Evolutionary conservation across 1,140 invertebrate species (phyloP), one percentile per base, ranked within the genome.

Genomic region (Chionoecetes opilio): DNA sequence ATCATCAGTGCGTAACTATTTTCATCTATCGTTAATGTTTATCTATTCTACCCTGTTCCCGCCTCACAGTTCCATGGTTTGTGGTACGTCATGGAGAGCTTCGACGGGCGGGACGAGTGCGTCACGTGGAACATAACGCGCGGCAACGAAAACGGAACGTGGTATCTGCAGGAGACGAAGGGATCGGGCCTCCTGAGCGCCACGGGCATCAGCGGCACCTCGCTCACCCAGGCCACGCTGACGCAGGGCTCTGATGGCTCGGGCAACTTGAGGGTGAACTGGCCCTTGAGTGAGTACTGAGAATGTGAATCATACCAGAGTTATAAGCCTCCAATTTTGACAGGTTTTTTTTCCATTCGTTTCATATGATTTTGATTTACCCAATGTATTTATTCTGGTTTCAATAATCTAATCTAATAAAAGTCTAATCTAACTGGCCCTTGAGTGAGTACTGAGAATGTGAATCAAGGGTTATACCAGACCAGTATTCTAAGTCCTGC

Each of bases 81-180:
- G 31, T 99, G 98, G 98, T 98, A 98, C 97, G 98, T 98, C 0
- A 98, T 98, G n/a, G 98, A 99, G 97, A 98, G 98, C 97, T 98
- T 98, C 2, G 98, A 98, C 3, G 98, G 98, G 0, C 98, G 98
- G 0, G 98, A 98, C 75, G 97, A 98, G 95, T 99, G 98, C 96
- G 97, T 99, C 95, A 98, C 98, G 5, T 98, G 98, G 96, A 98
- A 98, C 96, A 98, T 98, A 96, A 98, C 98, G 0, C 97, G 97
- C 89, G 96, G 87, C 2, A 11, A 95, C 14, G 97, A 97, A 0
- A 97, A 98, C 0, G 97, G 97, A 0, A 97, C 98, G 95, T 98
- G 98, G 96, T 96, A 97, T 75, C 96, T 99, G 41, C 97, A 98
- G 94, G 98, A 99, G 97, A 97, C 98, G 38, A 98, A 98, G 6